Percentiles rank a stretch among this genome's conserved stretches.
These are phyloP conservation scores for Atherinomorus stipes DNA, from an alignment of 2,113 vertebrate species.

Conservation along the genomic window DNA sequence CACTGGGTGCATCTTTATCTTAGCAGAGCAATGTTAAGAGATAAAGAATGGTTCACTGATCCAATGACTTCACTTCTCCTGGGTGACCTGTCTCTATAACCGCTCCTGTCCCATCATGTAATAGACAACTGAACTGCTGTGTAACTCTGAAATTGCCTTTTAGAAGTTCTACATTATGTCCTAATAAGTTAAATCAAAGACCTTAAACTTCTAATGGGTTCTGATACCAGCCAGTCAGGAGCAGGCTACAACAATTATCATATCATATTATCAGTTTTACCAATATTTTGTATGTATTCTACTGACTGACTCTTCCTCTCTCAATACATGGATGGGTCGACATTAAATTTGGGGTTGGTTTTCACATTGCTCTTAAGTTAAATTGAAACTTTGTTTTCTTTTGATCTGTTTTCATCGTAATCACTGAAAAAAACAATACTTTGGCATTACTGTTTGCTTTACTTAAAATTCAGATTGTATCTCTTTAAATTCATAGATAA, in stretches of 20 bases:
- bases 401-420: neutral
- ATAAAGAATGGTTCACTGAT: conserved; percentile 48
- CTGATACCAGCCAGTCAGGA: neutral
- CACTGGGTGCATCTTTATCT: conserved; percentile 20
- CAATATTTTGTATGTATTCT: neutral
- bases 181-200: conserved; percentile 20
- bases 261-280: too few relatives aligned
- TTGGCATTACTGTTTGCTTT: neutral
- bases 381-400: neutral
- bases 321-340: too few relatives aligned
- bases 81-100: conserved; percentile 37
- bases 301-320: neutral
- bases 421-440: neutral
- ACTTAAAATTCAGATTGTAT: neutral
- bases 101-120: conserved; percentile 36
- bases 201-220: conserved; percentile 1
- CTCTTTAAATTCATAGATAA: neutral
- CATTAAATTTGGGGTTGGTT: too few relatives aligned
- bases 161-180: conserved; percentile 37
- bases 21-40: conserved; percentile 3
- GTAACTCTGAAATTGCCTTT: conserved; percentile 29
- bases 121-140: conserved; percentile 24
- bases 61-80: conserved; percentile 41
- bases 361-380: too few relatives aligned
- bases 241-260: neutral